Evolutionary conservation across 2,113 vertebrate species (phyloP), one percentile per base, ranked within the genome.

Genomic region (Vimba vimba): DNA sequence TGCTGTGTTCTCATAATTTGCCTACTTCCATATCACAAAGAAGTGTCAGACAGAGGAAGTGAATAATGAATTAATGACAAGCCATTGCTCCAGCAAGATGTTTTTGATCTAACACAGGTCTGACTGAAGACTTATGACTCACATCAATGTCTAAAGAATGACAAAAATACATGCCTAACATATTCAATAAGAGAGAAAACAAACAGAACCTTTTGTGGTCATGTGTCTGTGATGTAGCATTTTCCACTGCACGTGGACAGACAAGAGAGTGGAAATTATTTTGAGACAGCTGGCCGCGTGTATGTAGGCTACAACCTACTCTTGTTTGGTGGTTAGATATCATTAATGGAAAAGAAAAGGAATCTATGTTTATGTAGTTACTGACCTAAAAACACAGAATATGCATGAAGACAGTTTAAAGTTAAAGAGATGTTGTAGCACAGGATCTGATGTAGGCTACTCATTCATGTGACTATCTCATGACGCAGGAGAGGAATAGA

Each of bases 401-500:
- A 6, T 2, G 10, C 27, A 33, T 25, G 75, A 30, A 50, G 47
- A 47, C 52, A 62, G 11, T 33, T 86, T 10, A 76, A 47, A 68
- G 43, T 27, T 9, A 7, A 12, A 47, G 84, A 36, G 43, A 7
- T 19, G 10, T 43, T 64, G 6, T 11, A 55, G 47, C 21, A 13
- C 17, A 45, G n/a, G 43, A 36, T 85, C 9, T 84, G 15, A 39
- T 50, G 43, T 59, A 27, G 27, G 27, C 27, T 27, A 25, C 25
- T 45, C 45, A 87, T 88, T 45, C 52, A 89, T 88, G 83, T 89
- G 88, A 89, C 81, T 47, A 43, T 59, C 83, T 87, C 69, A 84
- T 82, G 81, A 55, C 23, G 57, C 47, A 86, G 6, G 10, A 79
- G 45, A 83, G 75, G 75, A 55, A 55, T 25, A 55, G 39, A 33